These are phyloP conservation scores for Drosophila subsilvestris DNA, from an alignment of 2,888 invertebrate species.

Conservation along the genomic window DNA sequence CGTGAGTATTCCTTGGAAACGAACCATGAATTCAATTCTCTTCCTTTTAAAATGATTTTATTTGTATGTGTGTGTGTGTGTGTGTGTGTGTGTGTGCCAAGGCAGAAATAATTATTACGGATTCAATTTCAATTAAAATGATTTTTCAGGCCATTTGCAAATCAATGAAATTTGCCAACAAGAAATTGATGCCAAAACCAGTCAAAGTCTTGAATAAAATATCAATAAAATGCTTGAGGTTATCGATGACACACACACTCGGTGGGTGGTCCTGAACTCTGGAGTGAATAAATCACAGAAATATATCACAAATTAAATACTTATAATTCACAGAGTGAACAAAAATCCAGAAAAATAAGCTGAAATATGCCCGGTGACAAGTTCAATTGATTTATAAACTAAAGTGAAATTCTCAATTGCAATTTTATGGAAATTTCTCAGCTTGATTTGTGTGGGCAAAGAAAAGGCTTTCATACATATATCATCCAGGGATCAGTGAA, in stretches of 20 bases:
- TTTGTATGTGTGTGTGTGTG: not conserved
- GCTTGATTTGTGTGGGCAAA: slow-evolving; percentile 1
- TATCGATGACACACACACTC: slow-evolving; percentile 11
- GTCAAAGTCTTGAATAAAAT: slow-evolving; percentile 11
- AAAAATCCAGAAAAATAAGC: slow-evolving; percentile 12
- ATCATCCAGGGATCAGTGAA: not conserved
- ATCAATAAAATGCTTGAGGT: slow-evolving; percentile 33
- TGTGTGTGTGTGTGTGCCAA: slow-evolving; percentile 6
- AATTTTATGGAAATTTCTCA: slow-evolving; percentile 51
- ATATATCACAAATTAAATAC: slow-evolving; percentile 54
- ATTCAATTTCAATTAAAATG: not conserved
- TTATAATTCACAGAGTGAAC: slow-evolving; percentile 43
- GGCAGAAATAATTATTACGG: not conserved
- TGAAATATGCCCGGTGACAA: slow-evolving; percentile 46
- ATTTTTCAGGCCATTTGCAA: not conserved
- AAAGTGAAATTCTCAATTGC: slow-evolving; percentile 27
- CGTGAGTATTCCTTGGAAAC: slow-evolving; percentile 35
- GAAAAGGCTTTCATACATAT: not conserved
- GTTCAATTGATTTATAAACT: slow-evolving; percentile 64
- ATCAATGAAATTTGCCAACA: slow-evolving; percentile 10
- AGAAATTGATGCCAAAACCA: slow-evolving; percentile 14
- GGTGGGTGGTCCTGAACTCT: slow-evolving; percentile 10
- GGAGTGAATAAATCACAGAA: slow-evolving; percentile 45
- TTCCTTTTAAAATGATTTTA: slow-evolving; percentile 11
- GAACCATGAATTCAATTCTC: not conserved